A percentile compares a stretch with the other conserved stretches of the same genome.
Conservation (phyloP, 2,797 vertebrate species). For the Rhinichthys osculus region DNA sequence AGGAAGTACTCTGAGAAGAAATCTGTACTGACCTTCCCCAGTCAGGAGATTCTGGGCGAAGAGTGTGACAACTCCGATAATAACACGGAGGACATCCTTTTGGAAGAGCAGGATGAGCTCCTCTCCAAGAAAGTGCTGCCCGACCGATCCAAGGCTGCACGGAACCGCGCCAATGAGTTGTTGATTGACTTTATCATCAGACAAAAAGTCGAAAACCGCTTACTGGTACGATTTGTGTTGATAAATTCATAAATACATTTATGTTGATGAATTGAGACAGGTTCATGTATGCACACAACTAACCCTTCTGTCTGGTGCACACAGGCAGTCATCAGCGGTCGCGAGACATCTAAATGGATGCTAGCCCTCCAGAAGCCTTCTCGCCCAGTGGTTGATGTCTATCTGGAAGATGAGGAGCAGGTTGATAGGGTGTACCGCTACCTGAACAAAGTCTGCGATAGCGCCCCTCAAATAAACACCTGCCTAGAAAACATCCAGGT, state of each 20-base stretch:
- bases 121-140: constrained; percentile 85
- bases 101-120: constrained; percentile 59
- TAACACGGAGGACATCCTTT: constrained; percentile 61
- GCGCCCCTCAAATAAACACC: constrained; percentile 62
- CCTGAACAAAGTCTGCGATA: constrained; percentile 78
- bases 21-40: constrained; percentile 77
- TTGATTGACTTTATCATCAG: constrained; percentile 90
- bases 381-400: constrained; percentile 78
- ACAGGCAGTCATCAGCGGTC: constrained; percentile 83
- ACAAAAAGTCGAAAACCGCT: constrained; percentile 83
- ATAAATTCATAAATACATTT: not conserved
- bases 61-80: constrained; percentile 34
- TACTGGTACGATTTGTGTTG: constrained; percentile 74
- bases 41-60: constrained; percentile 56
- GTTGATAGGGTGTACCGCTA: constrained; percentile 86
- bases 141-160: constrained; percentile 86
- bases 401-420: constrained; percentile 91
- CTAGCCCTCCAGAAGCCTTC: constrained; percentile 77
- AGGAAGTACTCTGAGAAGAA: constrained; percentile 72
- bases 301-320: not conserved
- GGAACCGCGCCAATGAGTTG: constrained; percentile 88
- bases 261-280: not conserved
- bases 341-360: constrained; percentile 86
- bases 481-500: constrained; percentile 62
- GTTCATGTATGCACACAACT: not conserved